These are phyloP conservation scores for Dicyrtoma fusca DNA, from an alignment of 2,888 invertebrate species.

Conservation along the genomic window DNA sequence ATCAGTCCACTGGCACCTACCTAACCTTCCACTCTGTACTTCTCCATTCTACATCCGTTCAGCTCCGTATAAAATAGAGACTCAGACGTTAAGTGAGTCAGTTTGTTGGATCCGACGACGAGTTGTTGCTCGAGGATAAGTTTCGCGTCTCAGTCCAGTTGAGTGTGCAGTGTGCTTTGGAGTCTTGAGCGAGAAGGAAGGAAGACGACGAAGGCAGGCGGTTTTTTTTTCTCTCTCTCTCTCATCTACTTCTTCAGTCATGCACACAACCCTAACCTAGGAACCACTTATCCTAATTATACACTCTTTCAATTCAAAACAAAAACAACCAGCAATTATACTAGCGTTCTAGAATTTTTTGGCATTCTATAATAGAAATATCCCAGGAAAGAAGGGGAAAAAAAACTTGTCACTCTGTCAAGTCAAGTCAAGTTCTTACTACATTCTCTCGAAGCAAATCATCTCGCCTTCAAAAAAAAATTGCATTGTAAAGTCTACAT, in stretches of 20 bases:
- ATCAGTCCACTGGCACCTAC: too few species aligned
- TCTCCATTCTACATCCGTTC: neutral
- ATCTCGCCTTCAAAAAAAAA: too few species aligned
- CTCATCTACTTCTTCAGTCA: too few species aligned
- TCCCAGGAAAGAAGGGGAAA: too few species aligned
- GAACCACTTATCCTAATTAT: slow-evolving; percentile 1
- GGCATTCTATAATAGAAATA: too few species aligned
- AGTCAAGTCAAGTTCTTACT: too few species aligned
- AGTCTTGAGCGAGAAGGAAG: slow-evolving; percentile 35
- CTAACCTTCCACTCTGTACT: neutral
- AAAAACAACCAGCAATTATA: too few species aligned
- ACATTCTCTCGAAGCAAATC: too few species aligned
- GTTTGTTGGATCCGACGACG: too few species aligned
- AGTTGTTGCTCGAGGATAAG: neutral
- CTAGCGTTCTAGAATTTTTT: too few species aligned
- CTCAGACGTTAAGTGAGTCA: neutral
- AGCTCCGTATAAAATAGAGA: neutral
- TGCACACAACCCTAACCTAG: neutral
- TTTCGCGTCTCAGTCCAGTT: neutral
- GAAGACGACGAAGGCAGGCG: slow-evolving; percentile 17
- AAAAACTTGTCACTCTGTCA: too few species aligned
- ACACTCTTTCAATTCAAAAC: neutral
- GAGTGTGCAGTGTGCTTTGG: slow-evolving; percentile 20
- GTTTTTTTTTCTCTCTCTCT: neutral
- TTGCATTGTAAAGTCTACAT: too few species aligned